Evolutionary conservation across 2,113 vertebrate genomes (phyloP), one percentile per base, ranked within the genome.

Genomic region (Oreochromis tanganicae): DNA sequence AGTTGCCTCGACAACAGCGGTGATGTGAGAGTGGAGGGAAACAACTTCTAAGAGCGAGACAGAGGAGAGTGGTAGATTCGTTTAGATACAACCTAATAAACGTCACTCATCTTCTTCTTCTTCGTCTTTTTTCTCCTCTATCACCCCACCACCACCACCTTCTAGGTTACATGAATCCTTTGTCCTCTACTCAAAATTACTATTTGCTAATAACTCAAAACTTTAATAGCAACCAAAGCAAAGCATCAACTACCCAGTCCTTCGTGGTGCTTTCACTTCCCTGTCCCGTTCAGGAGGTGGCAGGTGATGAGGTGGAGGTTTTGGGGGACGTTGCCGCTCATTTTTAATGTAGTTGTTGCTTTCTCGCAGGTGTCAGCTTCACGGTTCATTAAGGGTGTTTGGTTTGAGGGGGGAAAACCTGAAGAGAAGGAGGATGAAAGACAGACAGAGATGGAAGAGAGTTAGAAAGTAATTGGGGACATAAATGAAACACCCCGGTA

Each of bases 371-470:
- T 93, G 93, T 96, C 93, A 95, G 90, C 94, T 92, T 80, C 92
- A 85, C 11, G 86, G 82, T 96, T 95, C 94, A 93, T 96, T 96
- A 95, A 92, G 59, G 80, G 17, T 81, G 88, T 95, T 95, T 95
- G 93, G 91, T 94, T 95, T 91, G 36, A 3, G 59, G 17, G 21
- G 21, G 57, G 82, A 75, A 43, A 81, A 83, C 41, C 82, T 24
- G 46, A 86, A 19, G 95, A 95, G 95, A 96, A 95, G 95, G 34
- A 21, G 97, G 97, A 88, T 96, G 94, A 97, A 97, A 97, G 97
- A 97, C 96, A 97, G 97, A 96, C 82, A 96, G 96, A 96, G 96
- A 97, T 95, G 96, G 89, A 91, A 83, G 46, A 80, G 38, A 89
- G 56, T 17, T 6, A 9, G 14, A 63, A 85, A 88, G 84, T 94